Percentiles rank a stretch among this genome's conserved stretches.
Evolutionary conservation across 2,113 vertebrate genomes (phyloP).

Genomic region (Stegostoma tigrinum): DNA sequence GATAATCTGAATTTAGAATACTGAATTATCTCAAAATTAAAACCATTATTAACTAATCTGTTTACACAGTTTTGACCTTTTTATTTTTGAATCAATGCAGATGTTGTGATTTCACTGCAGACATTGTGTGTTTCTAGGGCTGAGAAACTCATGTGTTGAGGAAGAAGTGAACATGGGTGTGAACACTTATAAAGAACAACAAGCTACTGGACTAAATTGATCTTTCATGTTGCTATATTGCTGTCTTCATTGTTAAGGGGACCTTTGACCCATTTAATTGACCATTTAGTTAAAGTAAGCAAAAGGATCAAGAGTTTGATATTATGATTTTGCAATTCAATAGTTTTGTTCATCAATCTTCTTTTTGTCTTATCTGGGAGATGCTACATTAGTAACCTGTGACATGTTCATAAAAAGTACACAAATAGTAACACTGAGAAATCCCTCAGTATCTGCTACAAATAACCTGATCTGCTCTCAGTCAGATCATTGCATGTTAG

Average conservation of each 20-base stretch:
- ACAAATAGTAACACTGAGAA: background rate
- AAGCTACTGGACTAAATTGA: background rate
- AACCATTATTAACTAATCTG: background rate
- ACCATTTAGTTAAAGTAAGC: background rate
- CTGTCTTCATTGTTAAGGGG: background rate
- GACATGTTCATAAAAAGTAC: background rate
- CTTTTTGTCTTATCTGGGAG: background rate
- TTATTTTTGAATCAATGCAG: background rate
- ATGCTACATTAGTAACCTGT: background rate
- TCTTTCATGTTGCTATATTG: background rate
- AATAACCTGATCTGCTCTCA: background rate
- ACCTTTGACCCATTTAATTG: background rate
- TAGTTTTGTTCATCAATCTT: background rate
- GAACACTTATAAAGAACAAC: background rate
- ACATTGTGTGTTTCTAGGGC: background rate
- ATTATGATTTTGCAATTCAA: background rate
- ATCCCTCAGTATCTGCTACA: background rate
- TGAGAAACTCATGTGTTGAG: background rate
- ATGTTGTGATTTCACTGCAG: background rate
- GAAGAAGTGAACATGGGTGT: background rate
- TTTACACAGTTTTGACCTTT: background rate
- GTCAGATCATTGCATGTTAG: background rate
- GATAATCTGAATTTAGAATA: background rate
- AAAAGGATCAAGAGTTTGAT: background rate
- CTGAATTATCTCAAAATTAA: background rate